A percentile compares a stretch with the other conserved stretches of the same genome.
phyloP scores from a whole-genome alignment of 1,140 invertebrate species.

The Ridgeia piscesae region DNA sequence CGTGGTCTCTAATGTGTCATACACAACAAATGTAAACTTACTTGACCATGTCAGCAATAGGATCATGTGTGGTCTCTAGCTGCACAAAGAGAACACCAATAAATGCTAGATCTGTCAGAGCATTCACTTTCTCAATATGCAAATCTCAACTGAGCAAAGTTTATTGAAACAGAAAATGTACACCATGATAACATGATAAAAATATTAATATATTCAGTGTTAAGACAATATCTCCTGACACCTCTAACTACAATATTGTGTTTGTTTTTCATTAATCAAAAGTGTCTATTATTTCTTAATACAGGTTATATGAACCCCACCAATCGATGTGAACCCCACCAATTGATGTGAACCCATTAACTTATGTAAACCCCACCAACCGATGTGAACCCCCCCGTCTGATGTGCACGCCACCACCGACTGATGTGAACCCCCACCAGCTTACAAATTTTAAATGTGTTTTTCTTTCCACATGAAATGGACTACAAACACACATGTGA shows the following conservation, averaged over 20 bases:
- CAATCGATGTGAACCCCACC: neutral
- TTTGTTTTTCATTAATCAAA: no score
- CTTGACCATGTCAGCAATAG: conserved; percentile 56
- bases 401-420: no score
- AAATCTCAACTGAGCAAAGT: neutral
- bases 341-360: no score
- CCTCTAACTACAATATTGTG: no score
- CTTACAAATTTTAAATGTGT: no score
- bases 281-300: no score
- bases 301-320: no score
- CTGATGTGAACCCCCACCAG: no score
- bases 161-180: neutral
- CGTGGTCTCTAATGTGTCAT: conserved; percentile 47
- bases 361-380: no score
- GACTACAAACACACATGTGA: no score
- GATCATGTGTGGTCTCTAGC: conserved; percentile 55
- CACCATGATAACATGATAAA: neutral
- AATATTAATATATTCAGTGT: neutral
- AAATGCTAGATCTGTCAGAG: neutral
- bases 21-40: conserved; percentile 35
- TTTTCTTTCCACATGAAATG: no score
- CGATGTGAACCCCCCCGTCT: neutral
- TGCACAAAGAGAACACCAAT: conserved; percentile 30
- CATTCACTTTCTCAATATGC: neutral
- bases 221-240: neutral